Percentiles rank a stretch among this genome's conserved stretches.
Evolutionary conservation across 1,140 invertebrate genomes (phyloP).

Genomic region (Fopius arisanus): DNA sequence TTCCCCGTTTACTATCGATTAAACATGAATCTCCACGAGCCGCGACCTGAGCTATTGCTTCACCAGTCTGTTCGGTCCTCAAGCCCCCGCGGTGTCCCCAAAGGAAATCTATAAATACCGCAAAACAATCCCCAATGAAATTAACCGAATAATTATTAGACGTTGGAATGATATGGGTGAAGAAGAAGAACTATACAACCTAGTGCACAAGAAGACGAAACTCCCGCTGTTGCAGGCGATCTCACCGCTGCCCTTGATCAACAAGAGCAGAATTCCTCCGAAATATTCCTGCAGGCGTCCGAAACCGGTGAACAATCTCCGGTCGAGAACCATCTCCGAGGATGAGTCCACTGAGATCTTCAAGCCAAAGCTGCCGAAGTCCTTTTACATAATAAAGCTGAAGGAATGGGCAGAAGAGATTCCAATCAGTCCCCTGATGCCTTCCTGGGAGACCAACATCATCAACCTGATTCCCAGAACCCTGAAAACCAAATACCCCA

Average conservation of each 20-base stretch:
- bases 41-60: too few species aligned
- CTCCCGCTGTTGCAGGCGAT: not conserved
- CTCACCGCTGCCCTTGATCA: not conserved
- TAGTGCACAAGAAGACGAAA: not conserved
- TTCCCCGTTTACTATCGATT: too few species aligned
- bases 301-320: not conserved
- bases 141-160: too few species aligned
- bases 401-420: constrained; percentile 40
- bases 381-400: constrained; percentile 36
- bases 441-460: constrained; percentile 49
- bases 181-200: not conserved
- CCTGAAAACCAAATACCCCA: constrained; percentile 2
- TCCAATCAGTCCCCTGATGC: constrained; percentile 32
- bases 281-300: not conserved
- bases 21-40: too few species aligned
- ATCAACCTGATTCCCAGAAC: constrained; percentile 41
- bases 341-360: not conserved
- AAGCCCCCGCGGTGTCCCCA: too few species aligned
- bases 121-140: too few species aligned
- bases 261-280: not conserved
- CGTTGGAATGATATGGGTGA: not conserved
- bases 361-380: constrained; percentile 30
- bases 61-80: too few species aligned
- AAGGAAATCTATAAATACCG: too few species aligned
- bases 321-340: not conserved